Base-by-base conservation (phyloP, 1,140 invertebrate species). In the Scaptomyza graminum region DNA sequence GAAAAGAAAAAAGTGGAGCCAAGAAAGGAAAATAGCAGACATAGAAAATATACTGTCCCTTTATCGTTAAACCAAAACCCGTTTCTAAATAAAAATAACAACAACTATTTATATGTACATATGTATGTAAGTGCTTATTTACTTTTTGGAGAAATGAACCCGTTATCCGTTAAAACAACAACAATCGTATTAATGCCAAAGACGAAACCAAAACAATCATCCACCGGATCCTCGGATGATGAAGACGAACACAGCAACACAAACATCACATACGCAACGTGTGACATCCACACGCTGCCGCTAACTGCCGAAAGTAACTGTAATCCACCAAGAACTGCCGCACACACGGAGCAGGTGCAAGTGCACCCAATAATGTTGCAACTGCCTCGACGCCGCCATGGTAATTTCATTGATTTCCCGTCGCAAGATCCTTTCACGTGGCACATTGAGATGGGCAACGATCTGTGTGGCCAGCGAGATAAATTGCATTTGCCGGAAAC, bases 141-240 rank as follows among this genome's bases (percentile, higher is more conserved):
- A 31, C 28, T 47, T 4, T 12, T 12, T 4, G 16, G 16, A 47
- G 1, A 0, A 8, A 44, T 2, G 2, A 9, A 65, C 49, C n/a
- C n/a, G n/a, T 49, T 46, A 73, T 57, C 79, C 5, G 93, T 92
- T n/a, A 94, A 92, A 1, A 98, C 94, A 16, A 96, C 91, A 1
- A 95, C 74, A 0, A 96, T 98, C 0, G 95, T 97, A 91, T 98
- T 98, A 34, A 97, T 93, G 16, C 97, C 97, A 92, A 98, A 98
- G 71, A 99, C 95, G 7, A 98, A 92, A 0, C 96, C 97, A 91
- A 97, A 98, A 90, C 96, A 96, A 66, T 98, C 96, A 71, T 95
- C 95, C 22, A 94, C 93, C 57, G 98, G 93, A 63, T 95, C 92
- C 79, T 95, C 95, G 0, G 97, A 98, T 96, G 66, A 95, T 95